A percentile compares a stretch with the other conserved stretches of the same genome.
Conservation (phyloP, 2,113 vertebrate genomes). For the Hyaena hyaena region DNA sequence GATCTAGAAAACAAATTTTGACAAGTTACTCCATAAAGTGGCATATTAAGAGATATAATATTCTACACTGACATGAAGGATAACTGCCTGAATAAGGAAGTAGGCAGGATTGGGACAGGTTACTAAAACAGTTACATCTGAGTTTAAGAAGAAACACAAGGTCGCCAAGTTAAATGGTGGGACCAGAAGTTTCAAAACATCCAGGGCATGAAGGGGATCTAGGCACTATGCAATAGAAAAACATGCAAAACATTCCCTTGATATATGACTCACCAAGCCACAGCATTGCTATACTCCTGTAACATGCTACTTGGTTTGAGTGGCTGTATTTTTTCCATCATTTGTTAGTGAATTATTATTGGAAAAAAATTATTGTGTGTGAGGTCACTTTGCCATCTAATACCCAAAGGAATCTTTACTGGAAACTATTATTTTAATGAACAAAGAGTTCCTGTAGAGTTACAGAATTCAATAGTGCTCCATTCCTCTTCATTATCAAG, state of each 20-base stretch:
- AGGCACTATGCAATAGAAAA: neutral
- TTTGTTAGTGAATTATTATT: constrained; percentile 39
- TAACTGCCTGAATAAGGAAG: neutral
- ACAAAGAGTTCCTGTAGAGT: constrained; percentile 2
- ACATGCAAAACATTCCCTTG: neutral
- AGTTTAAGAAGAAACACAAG: neutral
- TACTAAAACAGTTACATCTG: neutral
- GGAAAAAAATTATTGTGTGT: neutral
- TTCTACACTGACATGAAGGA: neutral
- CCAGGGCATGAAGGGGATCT: neutral
- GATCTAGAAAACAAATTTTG: neutral
- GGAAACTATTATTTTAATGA: constrained; percentile 36
- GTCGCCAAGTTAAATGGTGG: neutral
- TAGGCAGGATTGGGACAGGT: neutral
- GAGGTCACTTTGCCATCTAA: neutral
- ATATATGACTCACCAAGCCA: neutral
- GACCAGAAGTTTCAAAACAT: neutral
- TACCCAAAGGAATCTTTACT: neutral
- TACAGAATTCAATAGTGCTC: neutral
- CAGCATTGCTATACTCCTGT: neutral
- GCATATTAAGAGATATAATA: neutral
- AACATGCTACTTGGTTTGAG: neutral
- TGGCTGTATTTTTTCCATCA: constrained; percentile 55
- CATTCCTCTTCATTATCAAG: constrained; percentile 1
- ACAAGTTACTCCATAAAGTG: neutral